Evolutionary conservation across 2,113 vertebrate species (phyloP), one percentile per base, ranked within the genome.

Genomic region (Gadus chalcogrammus): DNA sequence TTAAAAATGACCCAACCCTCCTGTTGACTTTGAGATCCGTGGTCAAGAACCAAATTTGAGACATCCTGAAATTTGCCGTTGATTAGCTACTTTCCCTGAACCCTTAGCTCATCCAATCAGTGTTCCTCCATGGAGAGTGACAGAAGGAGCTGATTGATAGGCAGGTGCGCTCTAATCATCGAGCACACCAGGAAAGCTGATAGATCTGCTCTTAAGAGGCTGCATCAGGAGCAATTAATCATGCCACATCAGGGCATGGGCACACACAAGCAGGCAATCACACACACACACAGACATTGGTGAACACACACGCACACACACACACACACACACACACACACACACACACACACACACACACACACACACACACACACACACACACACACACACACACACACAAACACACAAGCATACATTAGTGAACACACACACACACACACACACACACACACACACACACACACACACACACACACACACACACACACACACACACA

Each of bases 381-480:
- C 20, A 20, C 0, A 20, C 20, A 20, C 20, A 20, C 20, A 20
- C 0, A 20, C 53, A 31, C 24, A 68, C 3, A 24, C 61, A 15
- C 13, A 65, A 18, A 1, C 6, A 75, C 56, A 68, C 55, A 65
- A n/a, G n/a, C n/a, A n/a, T n/a, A n/a, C n/a, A n/a, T n/a, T n/a
- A n/a, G n/a, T n/a, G n/a, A n/a, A n/a, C n/a, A n/a, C n/a, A n/a
- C n/a, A n/a, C n/a, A n/a, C n/a, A 61, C 60, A 28, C 22, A 60
- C 73, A 84, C 72, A 84, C 70, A 22, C 68, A 69, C 35, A 79
- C 74, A 52, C 74, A 64, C 67, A 60, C 13, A 56, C 28, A 22
- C 55, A 42, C 28, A 55, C 20, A 20, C 20, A 20, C 20, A 20
- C 0, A 20, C 20, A 20, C 20, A 20, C 20, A 20, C 0, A 20